Evolutionary conservation across 2,888 invertebrate genomes (phyloP).

Genomic region (Teleiodes luculella): DNA sequence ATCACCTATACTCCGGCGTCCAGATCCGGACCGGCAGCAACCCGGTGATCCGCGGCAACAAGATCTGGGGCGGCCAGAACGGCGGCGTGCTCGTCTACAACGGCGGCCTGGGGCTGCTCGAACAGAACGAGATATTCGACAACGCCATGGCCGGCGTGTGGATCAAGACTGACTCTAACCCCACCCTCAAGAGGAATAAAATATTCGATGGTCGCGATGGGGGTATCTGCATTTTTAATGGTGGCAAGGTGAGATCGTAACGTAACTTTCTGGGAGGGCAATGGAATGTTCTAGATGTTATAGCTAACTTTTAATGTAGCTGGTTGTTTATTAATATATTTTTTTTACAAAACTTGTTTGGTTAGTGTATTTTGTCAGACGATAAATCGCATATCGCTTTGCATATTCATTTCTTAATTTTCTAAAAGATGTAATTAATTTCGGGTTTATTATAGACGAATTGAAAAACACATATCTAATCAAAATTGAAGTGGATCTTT

Average conservation of each 20-base stretch:
- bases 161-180: constrained; percentile 99
- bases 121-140: constrained; percentile 99
- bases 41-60: constrained; percentile 97
- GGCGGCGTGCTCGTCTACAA: constrained; percentile 99
- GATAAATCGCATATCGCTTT: too few species aligned
- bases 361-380: too few species aligned
- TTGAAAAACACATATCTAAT: too few species aligned
- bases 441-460: too few species aligned
- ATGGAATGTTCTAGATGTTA: too few species aligned
- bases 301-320: too few species aligned
- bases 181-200: constrained; percentile 96
- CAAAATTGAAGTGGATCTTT: too few species aligned
- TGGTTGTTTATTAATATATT: too few species aligned
- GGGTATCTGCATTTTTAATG: constrained; percentile 99
- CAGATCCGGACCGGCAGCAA: constrained; percentile 99
- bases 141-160: constrained; percentile 99
- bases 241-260: constrained; percentile 88
- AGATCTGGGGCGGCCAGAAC: constrained; percentile 99
- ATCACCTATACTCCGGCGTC: constrained; percentile 99
- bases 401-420: too few species aligned
- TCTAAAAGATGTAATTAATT: too few species aligned
- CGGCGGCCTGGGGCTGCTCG: constrained; percentile 96
- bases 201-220: constrained; percentile 99
- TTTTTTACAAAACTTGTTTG: too few species aligned
- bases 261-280: neutral